Percentiles rank a stretch among this genome's conserved stretches.
These are phyloP conservation scores for Typhlomys cinereus DNA, from an alignment of 2,113 vertebrate genomes.

Conservation along the genomic window DNA sequence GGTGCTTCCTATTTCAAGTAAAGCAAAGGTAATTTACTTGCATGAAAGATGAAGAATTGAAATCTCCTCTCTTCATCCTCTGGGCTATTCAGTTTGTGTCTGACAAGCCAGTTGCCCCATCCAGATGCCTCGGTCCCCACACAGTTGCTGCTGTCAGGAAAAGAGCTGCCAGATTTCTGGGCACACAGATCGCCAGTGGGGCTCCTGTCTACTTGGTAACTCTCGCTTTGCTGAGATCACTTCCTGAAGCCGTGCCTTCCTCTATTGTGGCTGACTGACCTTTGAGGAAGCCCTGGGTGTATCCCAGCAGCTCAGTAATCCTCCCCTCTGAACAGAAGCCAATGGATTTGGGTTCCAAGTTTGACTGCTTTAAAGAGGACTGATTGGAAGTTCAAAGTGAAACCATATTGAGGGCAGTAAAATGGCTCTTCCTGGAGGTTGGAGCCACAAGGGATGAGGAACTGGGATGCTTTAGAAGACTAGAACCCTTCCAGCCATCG, in stretches of 20 bases:
- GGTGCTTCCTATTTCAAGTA: not conserved
- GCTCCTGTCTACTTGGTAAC: not conserved
- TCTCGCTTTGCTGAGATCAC: not conserved
- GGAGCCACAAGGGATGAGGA: not conserved
- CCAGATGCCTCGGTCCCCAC: not conserved
- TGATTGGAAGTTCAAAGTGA: conserved; percentile 12
- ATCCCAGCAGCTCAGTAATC: not conserved
- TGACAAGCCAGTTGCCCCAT: not conserved
- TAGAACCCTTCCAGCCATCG: accelerated
- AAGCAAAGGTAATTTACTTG: conserved; percentile 43
- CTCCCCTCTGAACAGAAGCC: not conserved
- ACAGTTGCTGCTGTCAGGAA: not conserved
- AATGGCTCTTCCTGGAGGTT: not conserved
- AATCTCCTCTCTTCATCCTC: not conserved
- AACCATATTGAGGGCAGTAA: not conserved
- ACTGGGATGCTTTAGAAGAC: not conserved
- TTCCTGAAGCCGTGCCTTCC: not conserved
- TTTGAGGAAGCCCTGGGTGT: not conserved
- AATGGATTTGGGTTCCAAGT: conserved; percentile 17
- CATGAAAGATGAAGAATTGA: conserved; percentile 2
- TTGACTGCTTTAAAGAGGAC: not conserved
- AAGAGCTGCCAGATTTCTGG: not conserved
- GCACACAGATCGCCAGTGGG: not conserved
- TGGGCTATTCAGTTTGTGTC: not conserved
- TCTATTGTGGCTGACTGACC: not conserved